Evolutionary conservation across 1,140 invertebrate genomes (phyloP).

Genomic region (Magallana gigas): DNA sequence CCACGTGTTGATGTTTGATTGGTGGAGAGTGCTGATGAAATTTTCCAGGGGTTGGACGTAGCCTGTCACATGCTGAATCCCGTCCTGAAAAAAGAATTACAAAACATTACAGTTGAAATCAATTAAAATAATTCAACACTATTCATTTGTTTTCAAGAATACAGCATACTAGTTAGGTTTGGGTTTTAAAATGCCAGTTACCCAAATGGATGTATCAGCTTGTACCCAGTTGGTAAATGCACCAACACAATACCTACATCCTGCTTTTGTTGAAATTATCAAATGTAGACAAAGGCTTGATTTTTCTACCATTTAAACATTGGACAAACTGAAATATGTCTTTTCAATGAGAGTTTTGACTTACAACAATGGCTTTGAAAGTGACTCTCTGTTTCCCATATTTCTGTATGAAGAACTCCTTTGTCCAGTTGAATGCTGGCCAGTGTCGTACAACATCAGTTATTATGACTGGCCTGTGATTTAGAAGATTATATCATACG

Average conservation of each 20-base stretch:
- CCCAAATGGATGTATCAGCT: too few species aligned
- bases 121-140: too few species aligned
- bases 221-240: too few species aligned
- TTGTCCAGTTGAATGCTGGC: constrained; percentile 72
- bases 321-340: too few species aligned
- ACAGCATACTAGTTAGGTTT: not conserved
- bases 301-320: too few species aligned
- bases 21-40: constrained; percentile 63
- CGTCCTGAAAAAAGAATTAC: constrained; percentile 51
- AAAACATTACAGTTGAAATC: not conserved
- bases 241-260: too few species aligned
- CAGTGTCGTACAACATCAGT: constrained; percentile 71
- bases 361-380: constrained; percentile 70
- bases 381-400: constrained; percentile 70
- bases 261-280: too few species aligned
- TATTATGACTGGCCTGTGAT: constrained; percentile 73
- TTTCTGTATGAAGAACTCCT: constrained; percentile 65
- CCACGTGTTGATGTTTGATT: constrained; percentile 65
- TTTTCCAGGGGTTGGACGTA: constrained; percentile 62
- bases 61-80: constrained; percentile 59
- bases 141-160: not conserved
- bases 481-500: not conserved
- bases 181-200: too few species aligned
- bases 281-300: too few species aligned
- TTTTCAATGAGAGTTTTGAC: not conserved